phyloP scores from a whole-genome alignment of 2,797 vertebrate species.

The Cyprinella venusta region DNA sequence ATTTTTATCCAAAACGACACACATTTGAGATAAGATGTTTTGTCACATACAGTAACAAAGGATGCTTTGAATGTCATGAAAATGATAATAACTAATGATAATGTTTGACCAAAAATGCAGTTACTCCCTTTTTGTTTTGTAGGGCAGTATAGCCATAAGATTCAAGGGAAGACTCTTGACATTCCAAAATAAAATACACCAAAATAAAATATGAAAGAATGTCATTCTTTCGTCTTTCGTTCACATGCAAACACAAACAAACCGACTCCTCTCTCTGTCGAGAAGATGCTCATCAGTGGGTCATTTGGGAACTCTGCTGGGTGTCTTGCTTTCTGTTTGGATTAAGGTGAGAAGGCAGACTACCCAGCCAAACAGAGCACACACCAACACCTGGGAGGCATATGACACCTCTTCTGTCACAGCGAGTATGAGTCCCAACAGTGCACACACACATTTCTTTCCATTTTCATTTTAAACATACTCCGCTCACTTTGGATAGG shows the following conservation, averaged over 20 bases:
- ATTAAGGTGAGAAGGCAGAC: slow-evolving; percentile 49
- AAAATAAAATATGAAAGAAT: too few species aligned
- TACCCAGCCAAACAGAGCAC: slow-evolving; percentile 24
- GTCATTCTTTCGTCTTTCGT: neutral
- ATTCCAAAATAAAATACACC: neutral
- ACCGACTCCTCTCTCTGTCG: slow-evolving; percentile 12
- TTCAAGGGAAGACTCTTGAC: neutral
- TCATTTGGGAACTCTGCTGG: slow-evolving; percentile 27
- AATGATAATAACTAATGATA: too few species aligned
- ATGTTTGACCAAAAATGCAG: too few species aligned
- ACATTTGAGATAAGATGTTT: too few species aligned
- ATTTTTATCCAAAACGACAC: too few species aligned
- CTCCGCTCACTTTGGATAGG: slow-evolving; percentile 2
- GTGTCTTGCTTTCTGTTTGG: slow-evolving; percentile 52
- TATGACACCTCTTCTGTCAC: slow-evolving; percentile 57
- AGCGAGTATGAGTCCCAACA: slow-evolving; percentile 39
- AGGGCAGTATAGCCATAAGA: neutral
- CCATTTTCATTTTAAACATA: neutral
- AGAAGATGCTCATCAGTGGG: neutral
- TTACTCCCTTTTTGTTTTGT: too few species aligned
- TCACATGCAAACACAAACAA: neutral
- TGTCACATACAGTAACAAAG: too few species aligned
- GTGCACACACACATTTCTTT: slow-evolving; percentile 12
- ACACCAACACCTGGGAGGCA: slow-evolving; percentile 49
- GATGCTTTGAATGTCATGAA: too few species aligned